Base-by-base conservation (phyloP, 2,888 invertebrate species). In the Mystacides longicornis region DNA sequence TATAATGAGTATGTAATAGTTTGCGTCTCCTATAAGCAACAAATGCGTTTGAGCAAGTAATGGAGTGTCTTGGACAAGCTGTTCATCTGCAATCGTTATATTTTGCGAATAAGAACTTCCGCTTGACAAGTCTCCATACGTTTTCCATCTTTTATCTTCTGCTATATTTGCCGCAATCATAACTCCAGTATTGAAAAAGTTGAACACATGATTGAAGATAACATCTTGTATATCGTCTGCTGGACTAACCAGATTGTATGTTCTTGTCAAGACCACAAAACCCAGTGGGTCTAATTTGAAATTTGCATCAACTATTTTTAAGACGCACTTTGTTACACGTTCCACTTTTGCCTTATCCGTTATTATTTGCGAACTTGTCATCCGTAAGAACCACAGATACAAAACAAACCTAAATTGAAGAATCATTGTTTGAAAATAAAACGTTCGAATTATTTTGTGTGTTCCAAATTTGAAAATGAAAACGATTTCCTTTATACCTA, bases 41-140 rank as follows among this genome's bases (percentile, higher is more conserved):
- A 60, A 21, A 51, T 61, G 61, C 7, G 61, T 53, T 47, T 61
- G 61, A 4, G 60, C 52, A 23, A 60, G 56, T n/a, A 52, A n/a
- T 19, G 56, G 57, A 9, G 59, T 58, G 2, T 23, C 21, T 11
- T 42, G 9, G 19, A 52, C 23, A 9, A 57, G 4, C 2, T 51
- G 54, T 14, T 58, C 19, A 9, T 55, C 55, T 16, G 59, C 59
- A 11, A 31, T 19, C 23, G 53, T 49, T 3, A 43, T 7, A 33
- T 22, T 51, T 1, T 47, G 43, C 5, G 55, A 16, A 9, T 19
- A 21, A 2, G 46, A 23, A 23, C 23, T 18, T 14, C 19, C 18
- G 2, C 49, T 47, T 1, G 18, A 7, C 14, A 52, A 23, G n/a
- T 51, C 46, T 2, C 31, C 27, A 23, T 43, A 22, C 4, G 18